Base-by-base conservation (phyloP, 2,888 invertebrate genomes). In the Quadroppia sp. region DNA sequence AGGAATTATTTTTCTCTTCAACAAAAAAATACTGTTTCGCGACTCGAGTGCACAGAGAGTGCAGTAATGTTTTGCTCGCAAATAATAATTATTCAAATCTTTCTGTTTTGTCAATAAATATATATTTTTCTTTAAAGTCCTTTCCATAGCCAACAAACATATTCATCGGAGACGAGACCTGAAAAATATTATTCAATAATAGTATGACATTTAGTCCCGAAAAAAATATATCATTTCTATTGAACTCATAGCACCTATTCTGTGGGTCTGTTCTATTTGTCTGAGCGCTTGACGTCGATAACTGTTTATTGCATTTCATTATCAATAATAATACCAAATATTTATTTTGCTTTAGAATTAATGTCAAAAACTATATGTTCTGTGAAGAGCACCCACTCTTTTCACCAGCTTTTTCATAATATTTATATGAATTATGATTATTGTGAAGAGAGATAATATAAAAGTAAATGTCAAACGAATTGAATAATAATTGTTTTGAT, bases 341-440 rank as follows among this genome's bases (percentile, higher is more conserved):
- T 64, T 64, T 32, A 64, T 40, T n/a, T 20, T 3, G 36, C 36
- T 64, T 64, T 17, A 20, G 36, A 36, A 9, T 40, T 6, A 64
- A 64, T 36, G 64, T 64, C 64, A 64, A 64, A 64, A 64, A 64
- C 36, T 64, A 64, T 64, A n/a, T n/a, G n/a, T n/a, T n/a, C n/a
- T n/a, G n/a, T 40, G 11, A 64, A 64, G 6, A 36, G 36, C 32
- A 36, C 64, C 64, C n/a, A 64, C 64, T 30, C 59, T 59, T 59
- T 17, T 2, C 64, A n/a, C 2, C 15, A 64, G 9, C n/a, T 17
- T 15, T n/a, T n/a, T 64, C 36, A 9, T 40, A 36, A 64, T 9
- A n/a, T 32, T 64, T 30, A 15, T 64, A n/a, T 36, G 20, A 30
- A 36, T 13, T 64, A 40, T 64, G 28, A 59, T 13, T 59, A 59